Base-by-base conservation (phyloP, 2,113 vertebrate species). In the Phalacrocorax carbo region DNA sequence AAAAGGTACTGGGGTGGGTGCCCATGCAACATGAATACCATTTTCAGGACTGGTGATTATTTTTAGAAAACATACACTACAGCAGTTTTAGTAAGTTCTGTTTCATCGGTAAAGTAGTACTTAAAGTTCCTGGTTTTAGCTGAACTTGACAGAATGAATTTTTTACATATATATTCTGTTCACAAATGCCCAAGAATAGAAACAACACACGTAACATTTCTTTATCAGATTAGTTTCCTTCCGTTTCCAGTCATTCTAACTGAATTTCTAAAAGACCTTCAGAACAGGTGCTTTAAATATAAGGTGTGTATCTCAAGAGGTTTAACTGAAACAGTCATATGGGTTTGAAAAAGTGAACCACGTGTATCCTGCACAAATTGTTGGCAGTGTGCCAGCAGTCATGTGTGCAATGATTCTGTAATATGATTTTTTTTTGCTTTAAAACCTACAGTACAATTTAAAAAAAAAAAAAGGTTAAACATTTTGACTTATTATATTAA, bases 161-260 rank as follows among this genome's bases (percentile, higher is more conserved):
- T 93, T 94, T 89, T 62, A 51, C 49, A 32, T 82, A 58, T 58
- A 82, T 89, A 69, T 89, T 95, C 86, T 71, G 49, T 69, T 94
- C 58, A 49, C 1, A 0, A 85, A 76, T 61, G 76, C 73, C 79
- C 75, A 46, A 79, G 76, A 97, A 87, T 90, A 95, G 89, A 88
- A 96, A 51, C 65, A 91, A n/a, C 66, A 70, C 81, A 85, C 18
- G 1, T 69, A 85, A 73, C 58, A 44, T 87, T 87, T 96, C 88
- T 94, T 80, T 70, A 95, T 96, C 95, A 95, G 89, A 89, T 97
- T 51, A 40, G 71, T 95, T 95, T 96, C 82, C 87, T 97, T 97
- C 97, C 60, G 27, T 94, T 96, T 97, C 89, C 70, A 97, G 89
- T 87, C 84, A 86, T 90, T 96, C 93, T 97, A 97, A 97, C 96